Base-by-base conservation (phyloP, 2,888 invertebrate genomes). In the Microchrysa polita region DNA sequence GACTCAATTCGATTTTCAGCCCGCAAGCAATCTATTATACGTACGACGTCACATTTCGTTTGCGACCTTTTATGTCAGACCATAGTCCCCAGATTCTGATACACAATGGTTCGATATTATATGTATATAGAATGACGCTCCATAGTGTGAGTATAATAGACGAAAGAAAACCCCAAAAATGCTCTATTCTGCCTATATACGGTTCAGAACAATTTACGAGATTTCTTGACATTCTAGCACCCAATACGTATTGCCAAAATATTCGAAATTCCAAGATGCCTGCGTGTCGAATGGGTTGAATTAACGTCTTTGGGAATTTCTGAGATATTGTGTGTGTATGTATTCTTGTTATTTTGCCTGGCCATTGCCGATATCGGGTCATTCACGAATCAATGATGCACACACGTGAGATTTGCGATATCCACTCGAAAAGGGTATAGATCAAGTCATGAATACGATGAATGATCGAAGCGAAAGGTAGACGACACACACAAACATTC, bases 391-490 rank as follows among this genome's bases (percentile, higher is more conserved):
- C 69, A 20, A 57, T 55, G 69, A 69, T 57, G 53, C 53, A 55
- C 22, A 55, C 22, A 22, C 44, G 22, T 20, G 10, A 40, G 57
- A 9, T 12, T 10, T 18, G 7, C 23, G 14, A 48, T 57, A 72
- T n/a, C 4, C 73, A 67, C 67, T 74, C n/a, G 73, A 73, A 74
- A 61, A 73, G 73, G 69, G 67, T 75, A 69, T 69, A 61, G 18
- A 73, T 73, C 67, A 67, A 59, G 61, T 34, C 73, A 5, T 34
- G 16, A 14, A 60, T 16, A 40, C 40, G 61, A 42, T 12, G 61
- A 40, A 7, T 14, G 16, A 16, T 18, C 18, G 40, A 40, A 14
- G n/a, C 7, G 27, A 5, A 60, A 63, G 10, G n/a, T 16, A 18
- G 18, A 12, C 7, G 34, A 7, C 16, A 5, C 16, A 40, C 20